Conservation (phyloP, 2,888 invertebrate genomes). For the Artemia sinica region DNA sequence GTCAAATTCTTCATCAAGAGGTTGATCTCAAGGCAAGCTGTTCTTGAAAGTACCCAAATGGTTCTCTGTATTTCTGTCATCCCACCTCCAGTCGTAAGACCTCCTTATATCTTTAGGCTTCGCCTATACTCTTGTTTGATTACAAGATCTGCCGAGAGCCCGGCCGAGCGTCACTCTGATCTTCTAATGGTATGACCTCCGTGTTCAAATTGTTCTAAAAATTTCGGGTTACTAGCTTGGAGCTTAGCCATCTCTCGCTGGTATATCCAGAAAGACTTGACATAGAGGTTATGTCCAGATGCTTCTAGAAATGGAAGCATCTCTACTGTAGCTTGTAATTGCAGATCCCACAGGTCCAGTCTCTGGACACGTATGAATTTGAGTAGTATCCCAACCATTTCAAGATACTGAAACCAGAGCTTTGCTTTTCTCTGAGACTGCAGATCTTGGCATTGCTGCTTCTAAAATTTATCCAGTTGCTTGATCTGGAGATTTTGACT, state of each 20-base stretch:
- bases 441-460: neutral
- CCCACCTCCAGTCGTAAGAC: too few species aligned
- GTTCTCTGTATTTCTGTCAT: too few species aligned
- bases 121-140: too few species aligned
- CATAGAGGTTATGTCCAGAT: neutral
- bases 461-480: neutral
- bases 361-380: neutral
- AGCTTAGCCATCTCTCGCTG: neutral
- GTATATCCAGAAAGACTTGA: slow-evolving; percentile 6
- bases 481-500: too few species aligned
- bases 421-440: neutral
- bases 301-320: neutral
- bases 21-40: too few species aligned
- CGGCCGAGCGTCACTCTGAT: too few species aligned
- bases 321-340: neutral
- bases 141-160: too few species aligned
- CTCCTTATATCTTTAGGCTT: too few species aligned
- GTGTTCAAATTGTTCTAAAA: neutral
- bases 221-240: neutral
- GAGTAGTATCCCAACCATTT: neutral
- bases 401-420: slow-evolving; percentile 3
- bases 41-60: too few species aligned
- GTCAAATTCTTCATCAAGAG: too few species aligned
- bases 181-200: too few species aligned
- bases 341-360: neutral